Base-by-base conservation (phyloP, 64 coral and sea anemone genomes). In the Anthopleura sola region DNA sequence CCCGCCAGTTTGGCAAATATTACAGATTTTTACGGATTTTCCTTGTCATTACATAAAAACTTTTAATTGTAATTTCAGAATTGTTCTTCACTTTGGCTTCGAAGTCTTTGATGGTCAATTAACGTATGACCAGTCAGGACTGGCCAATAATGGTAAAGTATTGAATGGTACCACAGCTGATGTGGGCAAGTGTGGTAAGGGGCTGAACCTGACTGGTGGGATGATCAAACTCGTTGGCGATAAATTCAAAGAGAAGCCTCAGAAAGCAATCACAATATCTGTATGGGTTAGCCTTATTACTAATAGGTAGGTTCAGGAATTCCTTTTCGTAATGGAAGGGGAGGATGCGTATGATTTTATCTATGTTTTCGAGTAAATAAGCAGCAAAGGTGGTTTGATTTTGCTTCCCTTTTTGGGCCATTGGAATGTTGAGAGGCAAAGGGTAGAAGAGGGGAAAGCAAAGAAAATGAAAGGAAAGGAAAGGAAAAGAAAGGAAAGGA, bases 81-180 rank as follows among this genome's bases (percentile, higher is more conserved):
- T 88, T 28, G 95, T 98, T 20, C 36, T 98, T 21, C 95, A 98
- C 57, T 91, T 91, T 62, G 95, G 95, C 3, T 98, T 98, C 80
- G 86, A 98, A 34, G 38, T 91, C 37, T 91, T 88, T 75, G 86
- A 93, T 36, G 92, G 86, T 2, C 44, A 86, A 55, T 75, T 83
- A 1, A 89, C 93, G 14, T 93, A 91, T 39, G 95, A 98, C 69
- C 95, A 98, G 38, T 98, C 95, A 2, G 95, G 95, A 18, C 83
- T 98, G 13, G 95, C 92, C 18, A 98, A 98, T 75, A 98, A 98
- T 80, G 95, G 95, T 40, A 17, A 86, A 20, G 86, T 87, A 21
- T 80, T 98, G 21, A 91, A 94, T 68, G 83, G 78, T 1, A 87
- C 86, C 6, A 77, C 86, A 23, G 24, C 79, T 2, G 86, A 80